A percentile compares a stretch with the other conserved stretches of the same genome.
phyloP scores from a whole-genome alignment of 2,888 invertebrate species.

The Zaprionus bogoriensis region DNA sequence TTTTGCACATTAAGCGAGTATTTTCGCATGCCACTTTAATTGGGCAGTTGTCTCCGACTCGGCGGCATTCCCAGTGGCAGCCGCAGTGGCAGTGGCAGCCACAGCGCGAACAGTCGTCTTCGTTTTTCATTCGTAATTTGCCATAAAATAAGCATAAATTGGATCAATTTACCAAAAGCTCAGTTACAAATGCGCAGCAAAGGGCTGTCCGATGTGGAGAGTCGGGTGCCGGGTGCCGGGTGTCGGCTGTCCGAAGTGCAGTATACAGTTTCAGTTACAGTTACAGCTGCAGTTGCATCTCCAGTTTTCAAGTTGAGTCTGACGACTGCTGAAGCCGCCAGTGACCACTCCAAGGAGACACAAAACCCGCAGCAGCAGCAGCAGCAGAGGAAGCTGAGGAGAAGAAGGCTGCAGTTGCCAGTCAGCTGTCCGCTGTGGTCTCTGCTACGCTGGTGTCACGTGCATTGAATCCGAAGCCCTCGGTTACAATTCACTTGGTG shows the following conservation, averaged over 20 bases:
- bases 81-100: slow-evolving; percentile 12
- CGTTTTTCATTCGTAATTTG: slow-evolving; percentile 77
- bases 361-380: slow-evolving; percentile 11
- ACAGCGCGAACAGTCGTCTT: slow-evolving; percentile 34
- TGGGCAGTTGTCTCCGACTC: slow-evolving; percentile 24
- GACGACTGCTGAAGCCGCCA: slow-evolving; percentile 32
- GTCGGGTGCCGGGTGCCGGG: too few species aligned
- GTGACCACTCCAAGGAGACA: slow-evolving; percentile 53
- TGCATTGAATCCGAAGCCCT: slow-evolving; percentile 64
- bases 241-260: slow-evolving; percentile 20
- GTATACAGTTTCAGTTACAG: slow-evolving; percentile 32
- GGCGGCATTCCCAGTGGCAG: slow-evolving; percentile 1
- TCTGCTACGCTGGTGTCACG: slow-evolving; percentile 50
- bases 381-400: slow-evolving; percentile 2
- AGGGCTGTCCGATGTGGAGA: slow-evolving; percentile 39
- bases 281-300: not conserved
- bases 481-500: slow-evolving; percentile 61
- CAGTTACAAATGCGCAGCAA: slow-evolving; percentile 61
- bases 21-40: slow-evolving; percentile 39
- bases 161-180: slow-evolving; percentile 80
- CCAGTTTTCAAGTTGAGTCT: not conserved
- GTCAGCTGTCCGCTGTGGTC: slow-evolving; percentile 51
- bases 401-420: slow-evolving; percentile 7
- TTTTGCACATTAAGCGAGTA: slow-evolving; percentile 11
- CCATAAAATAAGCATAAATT: slow-evolving; percentile 81